Evolutionary conservation across 2,888 invertebrate species (phyloP).

Genomic region (Dione juno): DNA sequence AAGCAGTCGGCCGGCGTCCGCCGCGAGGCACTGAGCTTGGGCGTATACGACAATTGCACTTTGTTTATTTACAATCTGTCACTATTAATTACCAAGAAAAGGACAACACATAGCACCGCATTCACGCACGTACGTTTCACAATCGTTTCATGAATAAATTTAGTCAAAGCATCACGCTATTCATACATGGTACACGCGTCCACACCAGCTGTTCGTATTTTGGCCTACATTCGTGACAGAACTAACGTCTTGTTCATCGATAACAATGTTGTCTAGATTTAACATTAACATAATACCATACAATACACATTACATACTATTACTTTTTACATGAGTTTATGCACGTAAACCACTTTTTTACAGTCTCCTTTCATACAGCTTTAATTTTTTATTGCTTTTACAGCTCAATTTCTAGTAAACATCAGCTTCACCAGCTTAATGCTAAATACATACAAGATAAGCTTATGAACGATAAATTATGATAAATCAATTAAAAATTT

Average conservation of each 20-base stretch:
- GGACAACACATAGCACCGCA: constrained; percentile 61
- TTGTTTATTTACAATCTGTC: constrained; percentile 71
- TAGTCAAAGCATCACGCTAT: constrained; percentile 46
- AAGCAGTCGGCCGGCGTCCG: constrained; percentile 69
- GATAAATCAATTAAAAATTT: neutral
- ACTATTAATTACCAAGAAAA: constrained; percentile 63
- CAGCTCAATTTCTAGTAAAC: neutral
- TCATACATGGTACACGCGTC: constrained; percentile 44
- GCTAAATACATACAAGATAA: neutral
- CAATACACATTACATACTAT: constrained; percentile 6
- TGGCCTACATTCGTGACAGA: constrained; percentile 55
- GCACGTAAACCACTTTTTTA: neutral
- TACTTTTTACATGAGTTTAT: neutral
- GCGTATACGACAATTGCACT: constrained; percentile 57
- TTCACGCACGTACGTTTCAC: constrained; percentile 62
- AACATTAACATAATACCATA: constrained; percentile 13
- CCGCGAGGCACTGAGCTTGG: constrained; percentile 64
- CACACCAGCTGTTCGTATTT: constrained; percentile 55
- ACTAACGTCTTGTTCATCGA: constrained; percentile 51
- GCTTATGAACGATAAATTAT: neutral
- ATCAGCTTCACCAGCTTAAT: neutral
- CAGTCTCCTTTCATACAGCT: constrained; percentile 1
- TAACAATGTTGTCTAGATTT: constrained; percentile 32
- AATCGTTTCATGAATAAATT: constrained; percentile 47
- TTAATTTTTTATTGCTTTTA: constrained; percentile 4